Conservation (phyloP, 2,113 vertebrate species). For the Myanophis thanlyinensis region DNA sequence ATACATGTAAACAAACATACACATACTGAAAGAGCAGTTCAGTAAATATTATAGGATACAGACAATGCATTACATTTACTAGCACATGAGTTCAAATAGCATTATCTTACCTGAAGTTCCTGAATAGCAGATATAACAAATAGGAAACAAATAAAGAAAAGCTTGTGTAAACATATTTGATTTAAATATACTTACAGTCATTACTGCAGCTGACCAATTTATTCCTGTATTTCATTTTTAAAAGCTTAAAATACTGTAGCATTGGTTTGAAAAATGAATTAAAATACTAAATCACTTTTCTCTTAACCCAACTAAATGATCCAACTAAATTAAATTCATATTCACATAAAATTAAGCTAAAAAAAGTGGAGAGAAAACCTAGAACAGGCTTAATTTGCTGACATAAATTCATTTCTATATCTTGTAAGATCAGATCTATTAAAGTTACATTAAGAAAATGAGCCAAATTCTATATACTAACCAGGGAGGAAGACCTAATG, state of each 20-base stretch:
- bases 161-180: slow-evolving; percentile 75
- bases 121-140: slow-evolving; percentile 83
- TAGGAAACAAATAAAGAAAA: slow-evolving; percentile 82
- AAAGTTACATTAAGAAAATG: not conserved
- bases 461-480: not conserved
- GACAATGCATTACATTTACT: slow-evolving; percentile 60
- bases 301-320: not conserved
- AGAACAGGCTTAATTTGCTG: slow-evolving; percentile 4
- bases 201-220: slow-evolving; percentile 38
- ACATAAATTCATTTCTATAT: slow-evolving; percentile 17
- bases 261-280: slow-evolving; percentile 3
- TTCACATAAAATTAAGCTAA: slow-evolving; percentile 1
- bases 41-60: slow-evolving; percentile 58
- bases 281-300: slow-evolving; percentile 10
- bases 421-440: not conserved
- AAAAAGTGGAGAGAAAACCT: not conserved
- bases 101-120: slow-evolving; percentile 94
- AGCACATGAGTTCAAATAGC: slow-evolving; percentile 64
- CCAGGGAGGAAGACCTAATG: not conserved
- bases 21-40: slow-evolving; percentile 42
- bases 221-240: slow-evolving; percentile 14
- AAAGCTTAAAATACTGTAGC: slow-evolving; percentile 11
- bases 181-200: slow-evolving; percentile 48
- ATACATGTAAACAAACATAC: slow-evolving; percentile 43
- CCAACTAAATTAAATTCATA: not conserved